Percentiles rank a stretch among this genome's conserved stretches.
These are phyloP conservation scores for Acrobasis consociella DNA, from an alignment of 2,888 invertebrate species.

Conservation along the genomic window DNA sequence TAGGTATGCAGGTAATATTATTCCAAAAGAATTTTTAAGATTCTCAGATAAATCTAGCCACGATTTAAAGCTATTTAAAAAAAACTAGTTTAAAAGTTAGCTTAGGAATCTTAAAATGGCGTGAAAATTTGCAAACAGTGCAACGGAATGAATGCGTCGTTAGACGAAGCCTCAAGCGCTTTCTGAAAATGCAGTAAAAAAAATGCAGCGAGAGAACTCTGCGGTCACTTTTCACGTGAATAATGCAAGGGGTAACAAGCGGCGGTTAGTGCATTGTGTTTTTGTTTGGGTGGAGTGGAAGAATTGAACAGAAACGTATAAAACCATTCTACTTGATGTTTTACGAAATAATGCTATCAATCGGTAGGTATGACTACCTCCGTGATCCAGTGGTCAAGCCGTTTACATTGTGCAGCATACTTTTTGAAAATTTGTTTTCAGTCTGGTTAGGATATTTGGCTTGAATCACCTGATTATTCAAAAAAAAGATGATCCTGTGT, in stretches of 20 bases:
- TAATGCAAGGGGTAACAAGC: constrained; percentile 12
- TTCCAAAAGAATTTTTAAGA: too few relatives aligned
- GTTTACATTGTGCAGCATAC: too few relatives aligned
- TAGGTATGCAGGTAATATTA: too few relatives aligned
- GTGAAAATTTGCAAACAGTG: constrained; percentile 6
- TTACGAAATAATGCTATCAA: too few relatives aligned
- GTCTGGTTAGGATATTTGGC: too few relatives aligned
- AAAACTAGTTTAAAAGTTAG: neutral
- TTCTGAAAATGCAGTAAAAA: constrained; percentile 15
- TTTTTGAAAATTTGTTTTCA: too few relatives aligned
- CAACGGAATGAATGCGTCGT: constrained; percentile 11
- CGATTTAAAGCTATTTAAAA: too few relatives aligned
- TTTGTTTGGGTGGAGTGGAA: neutral
- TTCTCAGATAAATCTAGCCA: too few relatives aligned
- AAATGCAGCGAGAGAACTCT: constrained; percentile 7
- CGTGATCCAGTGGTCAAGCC: too few relatives aligned
- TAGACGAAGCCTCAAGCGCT: constrained; percentile 3
- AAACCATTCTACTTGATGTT: constrained; percentile 2
- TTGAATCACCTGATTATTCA: too few relatives aligned
- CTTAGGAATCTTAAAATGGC: neutral
- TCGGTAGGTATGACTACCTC: too few relatives aligned
- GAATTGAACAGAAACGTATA: neutral
- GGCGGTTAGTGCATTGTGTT: constrained; percentile 8
- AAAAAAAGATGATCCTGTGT: too few relatives aligned
- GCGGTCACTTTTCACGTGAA: constrained; percentile 11